Evolutionary conservation across 2,888 invertebrate species (phyloP).

Genomic region (Nomada ruficornis): DNA sequence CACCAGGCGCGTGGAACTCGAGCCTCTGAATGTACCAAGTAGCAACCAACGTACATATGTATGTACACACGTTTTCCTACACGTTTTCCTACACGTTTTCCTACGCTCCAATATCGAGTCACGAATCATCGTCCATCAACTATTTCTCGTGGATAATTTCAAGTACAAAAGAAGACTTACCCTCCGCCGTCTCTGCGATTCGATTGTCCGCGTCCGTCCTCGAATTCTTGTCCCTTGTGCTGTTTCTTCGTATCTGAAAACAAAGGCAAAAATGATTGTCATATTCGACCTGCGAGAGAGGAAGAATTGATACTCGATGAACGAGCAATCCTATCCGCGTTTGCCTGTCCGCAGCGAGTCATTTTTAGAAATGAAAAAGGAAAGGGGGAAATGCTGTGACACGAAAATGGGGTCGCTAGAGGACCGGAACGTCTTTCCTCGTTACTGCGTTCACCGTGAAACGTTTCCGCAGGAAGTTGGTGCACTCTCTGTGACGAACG

Average conservation of each 20-base stretch:
- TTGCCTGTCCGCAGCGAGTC: background rate
- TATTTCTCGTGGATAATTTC: too few species aligned
- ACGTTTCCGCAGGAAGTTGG: constrained; percentile 76
- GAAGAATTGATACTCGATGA: background rate
- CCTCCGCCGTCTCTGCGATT: background rate
- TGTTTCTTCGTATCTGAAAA: constrained; percentile 20
- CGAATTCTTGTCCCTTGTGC: too few species aligned
- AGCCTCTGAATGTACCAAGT: background rate
- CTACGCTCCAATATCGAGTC: too few species aligned
- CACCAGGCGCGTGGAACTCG: background rate
- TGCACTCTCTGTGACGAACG: constrained; percentile 75
- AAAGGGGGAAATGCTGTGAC: background rate
- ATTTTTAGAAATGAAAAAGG: background rate
- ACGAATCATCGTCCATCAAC: background rate
- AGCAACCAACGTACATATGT: background rate
- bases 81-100: too few species aligned
- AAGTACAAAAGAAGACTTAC: constrained; percentile 16
- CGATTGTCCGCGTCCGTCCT: background rate
- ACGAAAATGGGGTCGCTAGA: constrained; percentile 48
- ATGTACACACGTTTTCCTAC: too few species aligned
- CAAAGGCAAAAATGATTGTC: background rate
- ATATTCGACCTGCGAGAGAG: background rate
- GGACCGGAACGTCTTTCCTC: constrained; percentile 49
- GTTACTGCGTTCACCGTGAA: constrained; percentile 38
- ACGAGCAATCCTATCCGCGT: background rate